Evolutionary conservation across 2,888 invertebrate genomes (phyloP).

Genomic region (Silvanus unidentatus): DNA sequence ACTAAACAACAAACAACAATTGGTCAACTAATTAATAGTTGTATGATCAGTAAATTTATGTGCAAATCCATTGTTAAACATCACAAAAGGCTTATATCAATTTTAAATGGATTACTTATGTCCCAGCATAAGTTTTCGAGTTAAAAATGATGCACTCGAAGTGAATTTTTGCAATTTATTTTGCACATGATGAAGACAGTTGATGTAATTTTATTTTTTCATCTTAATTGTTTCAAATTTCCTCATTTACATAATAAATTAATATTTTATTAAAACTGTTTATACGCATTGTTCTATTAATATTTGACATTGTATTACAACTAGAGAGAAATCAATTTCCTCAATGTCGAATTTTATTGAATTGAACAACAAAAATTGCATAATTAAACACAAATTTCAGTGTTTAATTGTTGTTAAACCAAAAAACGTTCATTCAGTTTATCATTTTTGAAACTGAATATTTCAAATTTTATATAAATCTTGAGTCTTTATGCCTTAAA

Average conservation of each 20-base stretch:
- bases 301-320: slow-evolving; percentile 17
- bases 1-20: slow-evolving; percentile 1
- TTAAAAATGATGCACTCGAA: slow-evolving; percentile 12
- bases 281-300: slow-evolving; percentile 18
- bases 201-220: slow-evolving; percentile 20
- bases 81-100: slow-evolving; percentile 13
- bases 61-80: slow-evolving; percentile 15
- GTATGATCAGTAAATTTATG: slow-evolving; percentile 26
- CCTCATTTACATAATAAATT: too few species aligned
- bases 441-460: too few species aligned
- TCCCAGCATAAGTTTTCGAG: slow-evolving; percentile 32
- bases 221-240: slow-evolving; percentile 1
- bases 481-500: too few species aligned
- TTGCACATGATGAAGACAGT: slow-evolving; percentile 18
- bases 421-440: too few species aligned
- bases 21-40: slow-evolving; percentile 16
- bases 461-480: too few species aligned
- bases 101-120: slow-evolving; percentile 19
- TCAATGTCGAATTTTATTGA: slow-evolving; percentile 4
- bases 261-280: too few species aligned
- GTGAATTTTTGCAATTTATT: slow-evolving; percentile 15
- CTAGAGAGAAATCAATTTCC: background rate
- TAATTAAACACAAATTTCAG: too few species aligned
- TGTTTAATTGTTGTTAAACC: too few species aligned
- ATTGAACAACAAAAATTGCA: background rate